phyloP scores from a whole-genome alignment of 1,140 invertebrate genomes.

The Drosophila aff. region DNA sequence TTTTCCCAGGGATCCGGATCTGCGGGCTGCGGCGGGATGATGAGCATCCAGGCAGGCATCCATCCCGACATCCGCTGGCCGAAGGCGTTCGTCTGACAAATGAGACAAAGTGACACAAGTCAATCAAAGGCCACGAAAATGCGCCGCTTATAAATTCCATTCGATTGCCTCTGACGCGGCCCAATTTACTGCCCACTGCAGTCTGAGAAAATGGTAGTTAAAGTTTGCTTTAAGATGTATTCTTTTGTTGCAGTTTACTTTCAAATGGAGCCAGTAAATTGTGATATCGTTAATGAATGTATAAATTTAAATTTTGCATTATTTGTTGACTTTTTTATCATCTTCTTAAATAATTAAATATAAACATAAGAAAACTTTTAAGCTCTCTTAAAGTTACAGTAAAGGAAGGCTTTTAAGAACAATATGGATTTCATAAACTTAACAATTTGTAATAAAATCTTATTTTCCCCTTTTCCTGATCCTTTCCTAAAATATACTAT shows the following conservation, averaged over 20 bases:
- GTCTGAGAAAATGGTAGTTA: not conserved
- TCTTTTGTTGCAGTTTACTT: too few relatives aligned
- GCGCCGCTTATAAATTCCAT: constrained; percentile 76
- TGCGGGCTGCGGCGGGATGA: constrained; percentile 5
- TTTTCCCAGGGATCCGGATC: constrained; percentile 7
- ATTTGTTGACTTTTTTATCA: too few relatives aligned
- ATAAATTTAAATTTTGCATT: too few relatives aligned
- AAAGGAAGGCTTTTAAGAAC: too few relatives aligned
- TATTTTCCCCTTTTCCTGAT: not conserved
- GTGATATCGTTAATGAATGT: too few relatives aligned
- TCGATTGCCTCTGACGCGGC: constrained; percentile 42
- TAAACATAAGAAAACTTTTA: too few relatives aligned
- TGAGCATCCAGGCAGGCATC: constrained; percentile 9
- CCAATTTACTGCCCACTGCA: constrained; percentile 67
- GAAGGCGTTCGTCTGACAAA: constrained; percentile 80
- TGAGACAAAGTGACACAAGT: constrained; percentile 85
- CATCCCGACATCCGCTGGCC: constrained; percentile 16
- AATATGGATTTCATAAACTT: not conserved
- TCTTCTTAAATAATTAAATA: too few relatives aligned
- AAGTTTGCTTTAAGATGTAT: too few relatives aligned
- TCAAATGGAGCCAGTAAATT: too few relatives aligned
- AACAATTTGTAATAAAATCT: rapidly evolving
- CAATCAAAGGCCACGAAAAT: constrained; percentile 79
- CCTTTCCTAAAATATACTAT: too few relatives aligned
- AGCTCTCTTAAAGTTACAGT: too few relatives aligned